Percentiles rank a stretch among this genome's conserved stretches.
These are phyloP conservation scores for Magallana nippona DNA, from an alignment of 2,888 invertebrate species.

Conservation along the genomic window DNA sequence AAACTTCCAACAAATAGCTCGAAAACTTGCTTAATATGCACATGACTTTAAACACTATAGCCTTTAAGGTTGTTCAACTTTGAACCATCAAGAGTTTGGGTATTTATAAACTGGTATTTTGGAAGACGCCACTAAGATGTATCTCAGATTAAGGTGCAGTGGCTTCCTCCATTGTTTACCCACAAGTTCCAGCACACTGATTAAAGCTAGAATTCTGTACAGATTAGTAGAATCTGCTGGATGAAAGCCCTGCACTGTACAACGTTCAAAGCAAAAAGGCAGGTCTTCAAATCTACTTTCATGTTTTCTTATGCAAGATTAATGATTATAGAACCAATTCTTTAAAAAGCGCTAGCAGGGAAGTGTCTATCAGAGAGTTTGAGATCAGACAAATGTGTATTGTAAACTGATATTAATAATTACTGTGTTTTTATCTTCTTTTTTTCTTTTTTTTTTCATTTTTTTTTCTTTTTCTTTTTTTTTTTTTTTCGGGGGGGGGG, in stretches of 20 bases:
- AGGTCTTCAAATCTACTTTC: not conserved
- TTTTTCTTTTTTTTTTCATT: no score
- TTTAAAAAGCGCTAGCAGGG: not conserved
- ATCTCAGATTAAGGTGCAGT: not conserved
- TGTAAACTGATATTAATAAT: not conserved
- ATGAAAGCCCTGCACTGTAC: not conserved
- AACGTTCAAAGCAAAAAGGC: not conserved
- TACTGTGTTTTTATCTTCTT: no score
- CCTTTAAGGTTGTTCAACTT: slow-evolving; percentile 10
- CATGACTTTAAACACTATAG: not conserved
- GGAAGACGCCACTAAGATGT: slow-evolving; percentile 15
- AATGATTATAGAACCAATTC: not conserved
- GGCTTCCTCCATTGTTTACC: slow-evolving; percentile 12
- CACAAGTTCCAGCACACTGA: not conserved
- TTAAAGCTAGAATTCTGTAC: slow-evolving; percentile 8
- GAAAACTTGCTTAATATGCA: no score
- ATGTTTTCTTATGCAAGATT: not conserved
- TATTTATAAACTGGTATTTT: not conserved
- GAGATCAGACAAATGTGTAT: not conserved
- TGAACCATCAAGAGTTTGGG: slow-evolving; percentile 1
- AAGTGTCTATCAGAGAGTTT: not conserved
- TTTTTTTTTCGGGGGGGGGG: no score
- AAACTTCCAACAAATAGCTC: no score
- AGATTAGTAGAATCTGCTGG: not conserved
- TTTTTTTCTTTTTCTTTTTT: no score